Base-by-base conservation (phyloP, 2,113 vertebrate genomes). In the Alectura lathami region DNA sequence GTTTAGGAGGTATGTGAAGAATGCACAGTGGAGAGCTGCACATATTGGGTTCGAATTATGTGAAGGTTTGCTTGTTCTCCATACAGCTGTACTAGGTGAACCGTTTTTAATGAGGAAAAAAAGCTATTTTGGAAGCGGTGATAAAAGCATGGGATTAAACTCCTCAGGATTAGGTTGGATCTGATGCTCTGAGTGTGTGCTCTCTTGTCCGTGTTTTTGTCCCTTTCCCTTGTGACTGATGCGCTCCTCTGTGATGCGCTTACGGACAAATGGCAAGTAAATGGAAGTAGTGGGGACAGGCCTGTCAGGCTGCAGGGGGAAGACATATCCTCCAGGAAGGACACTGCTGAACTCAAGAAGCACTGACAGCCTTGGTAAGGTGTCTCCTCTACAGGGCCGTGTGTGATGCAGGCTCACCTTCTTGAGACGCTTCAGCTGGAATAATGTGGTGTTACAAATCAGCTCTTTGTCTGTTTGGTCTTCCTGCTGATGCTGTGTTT, bases 1-100 rank as follows among this genome's bases (percentile, higher is more conserved):
- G 92, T 96, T 96, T 94, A 86, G 62, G 88, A 96, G 80, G 91
- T 85, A 96, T 94, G 91, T 93, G 92, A 95, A 93, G 95, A 96
- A 97, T 96, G 93, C 2, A 2, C 80, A 53, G 92, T 86, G 90
- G 88, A 95, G 96, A 96, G 96, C 86, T 77, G 93, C 76, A 82
- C 90, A 88, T 97, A 86, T 96, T 93, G 72, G 86, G 88, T 94
- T 59, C 89, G 76, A 88, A 75, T 90, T 88, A 64, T 48, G 47
- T 81, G 66, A n/a, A 74, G 45, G 63, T 72, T 90, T 2, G 23
- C 76, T 76, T 82, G 34, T 56, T 90, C 50, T 64, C 3, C 82
- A 50, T 79, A 32, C 34, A 73, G 72, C 89, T 81, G 9, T 30
- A 54, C 12, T 22, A 57, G 45, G 17, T 43, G 78, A 83, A 66